Evolutionary conservation across 2,888 invertebrate genomes (phyloP), one percentile per base, ranked within the genome.

Genomic region (Heliconius cydno): DNA sequence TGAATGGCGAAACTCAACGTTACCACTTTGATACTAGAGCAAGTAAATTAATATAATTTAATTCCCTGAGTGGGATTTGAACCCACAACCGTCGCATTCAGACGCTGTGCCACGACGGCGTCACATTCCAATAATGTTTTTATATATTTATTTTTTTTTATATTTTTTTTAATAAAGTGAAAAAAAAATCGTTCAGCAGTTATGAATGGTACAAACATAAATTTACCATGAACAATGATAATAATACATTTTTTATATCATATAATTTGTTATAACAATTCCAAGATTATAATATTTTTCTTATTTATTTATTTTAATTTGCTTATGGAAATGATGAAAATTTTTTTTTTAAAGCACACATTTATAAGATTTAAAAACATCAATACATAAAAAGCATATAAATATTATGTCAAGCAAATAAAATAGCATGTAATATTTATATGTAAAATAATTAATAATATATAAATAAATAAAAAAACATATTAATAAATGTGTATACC

Each of bases 401-500:
- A 19, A 57, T 57, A 9, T 46, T 46, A 46, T 41, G 6, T 38
- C 38, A 68, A 38, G 68, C 68, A 38, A 41, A 68, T 25, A 41
- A 68, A 68, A 10, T 41, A 68, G 41, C 68, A 68, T 41, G n/a
- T 68, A 41, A 68, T 41, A 41, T 68, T 68, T 41, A 41, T 38
- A 68, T 25, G 4, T 68, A 68, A 68, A 68, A 68, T 38, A 68
- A 74, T 28, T 5, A 15, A 65, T 25, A 28, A 9, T 25, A 15
- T 38, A 65, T 6, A 19, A 12, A 63, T 57, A 22, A 57, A 57
- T 57, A 22, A 57, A 22, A 57, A 22, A n/a, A 10, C n/a, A 60
- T 30, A 19, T 67, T 57, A 65, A 41, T 52, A 77, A 77, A 74
- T n/a, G 28, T 71, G 15, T 68, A 25, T 95, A 97, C 97, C 97